These are phyloP conservation scores for Semicossyphus pulcher DNA, from an alignment of 2,113 vertebrate species.

Conservation along the genomic window DNA sequence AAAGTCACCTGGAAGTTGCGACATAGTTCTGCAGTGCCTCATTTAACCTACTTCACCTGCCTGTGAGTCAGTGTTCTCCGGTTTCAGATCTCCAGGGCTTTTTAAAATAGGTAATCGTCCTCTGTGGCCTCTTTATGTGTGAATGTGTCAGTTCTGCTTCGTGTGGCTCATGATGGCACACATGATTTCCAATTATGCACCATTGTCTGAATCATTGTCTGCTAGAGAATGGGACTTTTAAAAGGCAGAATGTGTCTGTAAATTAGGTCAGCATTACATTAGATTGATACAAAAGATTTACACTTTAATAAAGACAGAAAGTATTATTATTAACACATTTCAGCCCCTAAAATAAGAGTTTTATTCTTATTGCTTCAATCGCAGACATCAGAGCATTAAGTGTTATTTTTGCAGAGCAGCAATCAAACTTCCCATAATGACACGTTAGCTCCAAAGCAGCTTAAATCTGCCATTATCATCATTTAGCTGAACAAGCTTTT, in stretches of 20 bases:
- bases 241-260: not conserved
- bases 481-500: constrained; percentile 68
- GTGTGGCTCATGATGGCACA: not conserved
- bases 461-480: constrained; percentile 69
- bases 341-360: constrained; percentile 1
- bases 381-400: constrained; percentile 25
- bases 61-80: constrained; percentile 25
- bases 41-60: constrained; percentile 44
- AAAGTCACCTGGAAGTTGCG: constrained; percentile 55
- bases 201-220: constrained; percentile 9
- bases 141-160: constrained; percentile 31
- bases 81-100: constrained; percentile 33
- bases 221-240: not conserved
- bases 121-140: constrained; percentile 26
- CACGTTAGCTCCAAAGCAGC: constrained; percentile 66
- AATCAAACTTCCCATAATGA: constrained; percentile 66
- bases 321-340: constrained; percentile 41
- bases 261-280: constrained; percentile 30
- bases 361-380: constrained; percentile 33
- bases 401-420: constrained; percentile 41
- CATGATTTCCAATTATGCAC: constrained; percentile 9
- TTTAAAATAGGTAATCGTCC: constrained; percentile 53
- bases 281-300: constrained; percentile 3
- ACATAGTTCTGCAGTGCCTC: constrained; percentile 30
- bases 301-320: constrained; percentile 17